Percentiles rank a stretch among this genome's conserved stretches.
Evolutionary conservation across 1,140 invertebrate genomes (phyloP).

Genomic region (Drosophila arizonae): DNA sequence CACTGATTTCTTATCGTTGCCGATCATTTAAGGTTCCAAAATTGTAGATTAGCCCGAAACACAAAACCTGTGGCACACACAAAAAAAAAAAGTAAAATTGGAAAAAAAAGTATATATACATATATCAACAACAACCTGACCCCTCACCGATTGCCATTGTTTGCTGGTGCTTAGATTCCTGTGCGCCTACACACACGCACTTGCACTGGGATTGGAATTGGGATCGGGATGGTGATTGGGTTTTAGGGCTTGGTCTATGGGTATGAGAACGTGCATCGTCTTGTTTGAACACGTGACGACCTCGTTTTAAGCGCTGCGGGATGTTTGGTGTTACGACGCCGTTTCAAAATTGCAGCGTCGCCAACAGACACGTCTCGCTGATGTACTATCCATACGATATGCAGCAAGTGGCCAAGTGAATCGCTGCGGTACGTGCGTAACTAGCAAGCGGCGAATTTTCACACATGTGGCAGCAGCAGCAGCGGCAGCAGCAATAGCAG

Average conservation of each 20-base stretch:
- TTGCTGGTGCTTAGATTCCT: slow-evolving; percentile 41
- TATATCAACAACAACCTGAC: slow-evolving; percentile 65
- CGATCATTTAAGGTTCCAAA: slow-evolving; percentile 72
- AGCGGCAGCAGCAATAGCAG: neutral
- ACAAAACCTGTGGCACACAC: slow-evolving; percentile 40
- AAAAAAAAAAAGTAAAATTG: slow-evolving; percentile 15
- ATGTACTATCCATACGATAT: slow-evolving; percentile 18
- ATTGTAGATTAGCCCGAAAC: slow-evolving; percentile 67
- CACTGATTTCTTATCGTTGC: slow-evolving; percentile 73
- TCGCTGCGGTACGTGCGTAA: slow-evolving; percentile 49
- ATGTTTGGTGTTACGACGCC: slow-evolving; percentile 42
- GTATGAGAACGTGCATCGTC: slow-evolving; percentile 39
- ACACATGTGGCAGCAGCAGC: slow-evolving; percentile 54
- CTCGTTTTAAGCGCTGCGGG: slow-evolving; percentile 70
- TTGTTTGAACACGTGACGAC: slow-evolving; percentile 77
- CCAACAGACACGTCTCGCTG: slow-evolving; percentile 58
- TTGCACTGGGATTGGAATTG: slow-evolving; percentile 23
- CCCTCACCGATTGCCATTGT: slow-evolving; percentile 49
- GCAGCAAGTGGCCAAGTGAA: slow-evolving; percentile 44
- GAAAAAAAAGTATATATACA: slow-evolving; percentile 40
- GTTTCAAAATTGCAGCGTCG: slow-evolving; percentile 41
- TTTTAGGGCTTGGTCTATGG: slow-evolving; percentile 19
- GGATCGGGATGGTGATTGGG: neutral
- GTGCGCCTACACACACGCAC: slow-evolving; percentile 34
- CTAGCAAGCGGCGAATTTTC: slow-evolving; percentile 56